A percentile compares a stretch with the other conserved stretches of the same genome.
Evolutionary conservation across 2,113 vertebrate genomes (phyloP).

Genomic region (Ciconia maguari): DNA sequence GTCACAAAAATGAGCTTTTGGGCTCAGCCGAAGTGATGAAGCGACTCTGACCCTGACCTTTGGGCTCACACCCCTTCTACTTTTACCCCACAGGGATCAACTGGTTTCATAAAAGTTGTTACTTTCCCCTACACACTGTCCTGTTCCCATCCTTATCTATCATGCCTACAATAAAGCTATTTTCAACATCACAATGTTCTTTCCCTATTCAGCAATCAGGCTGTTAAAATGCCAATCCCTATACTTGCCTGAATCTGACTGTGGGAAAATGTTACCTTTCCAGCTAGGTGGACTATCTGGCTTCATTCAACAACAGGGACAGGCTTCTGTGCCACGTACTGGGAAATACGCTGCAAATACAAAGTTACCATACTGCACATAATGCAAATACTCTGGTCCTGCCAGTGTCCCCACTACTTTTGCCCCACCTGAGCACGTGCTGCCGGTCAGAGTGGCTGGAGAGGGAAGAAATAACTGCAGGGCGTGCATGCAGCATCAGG

Average conservation of each 20-base stretch:
- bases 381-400: background rate
- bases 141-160: background rate
- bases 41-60: background rate
- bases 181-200: background rate
- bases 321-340: background rate
- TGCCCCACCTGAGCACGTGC: background rate
- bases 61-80: background rate
- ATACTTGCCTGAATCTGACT: background rate
- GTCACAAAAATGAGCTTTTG: background rate
- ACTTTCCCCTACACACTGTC: background rate
- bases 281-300: background rate
- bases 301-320: background rate
- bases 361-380: background rate
- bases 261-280: background rate
- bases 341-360: background rate
- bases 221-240: background rate
- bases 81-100: background rate
- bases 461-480: background rate
- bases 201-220: background rate
- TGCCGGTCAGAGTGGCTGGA: background rate
- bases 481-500: background rate
- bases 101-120: background rate
- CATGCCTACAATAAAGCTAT: background rate
- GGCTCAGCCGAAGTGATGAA: background rate
- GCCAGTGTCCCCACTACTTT: background rate